These are phyloP conservation scores for Leptoteleia sp. DNA, from an alignment of 1,140 invertebrate species.

Conservation along the genomic window DNA sequence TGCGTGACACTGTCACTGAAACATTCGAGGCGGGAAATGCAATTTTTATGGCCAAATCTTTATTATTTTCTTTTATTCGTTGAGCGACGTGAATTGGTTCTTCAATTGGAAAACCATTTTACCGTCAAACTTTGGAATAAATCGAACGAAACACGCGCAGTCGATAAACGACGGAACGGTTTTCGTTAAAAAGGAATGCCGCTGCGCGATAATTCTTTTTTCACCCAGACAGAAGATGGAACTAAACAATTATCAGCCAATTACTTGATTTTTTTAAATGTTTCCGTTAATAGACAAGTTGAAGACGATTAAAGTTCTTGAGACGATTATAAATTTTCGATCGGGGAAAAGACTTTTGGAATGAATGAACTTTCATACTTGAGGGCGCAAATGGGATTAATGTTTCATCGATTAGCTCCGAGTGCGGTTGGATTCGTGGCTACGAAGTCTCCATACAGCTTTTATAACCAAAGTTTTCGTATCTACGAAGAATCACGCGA, in stretches of 20 bases:
- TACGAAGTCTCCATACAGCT: conserved; percentile 47
- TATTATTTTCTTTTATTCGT: not conserved
- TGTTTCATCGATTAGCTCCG: conserved; percentile 58
- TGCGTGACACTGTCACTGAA: not conserved
- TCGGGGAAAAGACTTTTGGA: conserved; percentile 46
- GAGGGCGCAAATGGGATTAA: conserved; percentile 54
- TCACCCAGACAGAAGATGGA: conserved; percentile 1
- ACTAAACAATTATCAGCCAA: conserved; percentile 3
- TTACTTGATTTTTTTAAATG: conserved; percentile 14
- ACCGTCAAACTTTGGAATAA: not conserved
- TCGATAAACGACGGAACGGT: too few species aligned
- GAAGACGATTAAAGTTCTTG: conserved; percentile 41
- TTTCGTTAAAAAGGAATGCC: too few species aligned
- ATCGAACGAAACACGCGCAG: not conserved
- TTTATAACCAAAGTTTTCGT: conserved; percentile 56
- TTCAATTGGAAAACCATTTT: not conserved
- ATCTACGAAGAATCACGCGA: conserved; percentile 53
- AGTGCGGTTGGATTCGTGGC: conserved; percentile 47
- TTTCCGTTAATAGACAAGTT: conserved; percentile 23
- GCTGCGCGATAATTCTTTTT: not conserved
- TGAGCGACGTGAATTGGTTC: not conserved
- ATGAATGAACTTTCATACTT: conserved; percentile 60
- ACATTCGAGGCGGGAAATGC: conserved; percentile 5
- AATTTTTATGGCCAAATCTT: not conserved
- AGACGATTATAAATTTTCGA: conserved; percentile 59